Base-by-base conservation (phyloP, 2,113 vertebrate species). In the Uropsilus gracilis region DNA sequence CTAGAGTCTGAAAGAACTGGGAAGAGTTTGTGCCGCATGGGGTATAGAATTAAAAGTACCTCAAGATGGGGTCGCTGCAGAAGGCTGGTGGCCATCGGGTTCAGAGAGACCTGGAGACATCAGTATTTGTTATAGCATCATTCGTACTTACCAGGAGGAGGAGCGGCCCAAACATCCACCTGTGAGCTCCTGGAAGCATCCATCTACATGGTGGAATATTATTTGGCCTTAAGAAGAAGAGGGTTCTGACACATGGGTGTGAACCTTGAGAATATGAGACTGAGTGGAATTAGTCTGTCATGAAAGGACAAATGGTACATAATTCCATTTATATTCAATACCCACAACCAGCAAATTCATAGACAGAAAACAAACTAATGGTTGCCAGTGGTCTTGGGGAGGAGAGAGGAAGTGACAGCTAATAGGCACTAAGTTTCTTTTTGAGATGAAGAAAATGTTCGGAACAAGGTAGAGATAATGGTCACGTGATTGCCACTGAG, bases 181-280 rank as follows among this genome's bases (percentile, higher is more conserved):
- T 44, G 14, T 3, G 6, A 37, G 30, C 20, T 26, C 44, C 5
- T 0, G 14, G 4, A 53, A 12, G 17, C 17, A 53, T 20, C 11
- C 26, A 59, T 10, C 22, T 20, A 28, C 16, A 1, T 30, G 1
- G 5, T 6, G 20, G 12, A 26, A 3, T 5, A 14, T 3, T 13
- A 48, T 4, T 46, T 12, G 28, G 13, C 57, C 22, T 24, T 8
- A 71, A 14, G 24, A 24, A 44, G 10, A 68, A 13, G 16, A 28
- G 12, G 12, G 12, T 42, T 16, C 39, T 57, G 18, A 28, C 30
- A 32, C 34, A 16, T 1, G 18, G 3, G 30, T 13, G 34, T 39
- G 39, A 64, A 48, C 57, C 48, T 59, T 18, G 68, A 82, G 32
- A 59, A 57, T 17, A 48, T 8, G 66, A 34, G 13, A 7, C n/a